Evolutionary conservation across 2,113 vertebrate species (phyloP), one percentile per base, ranked within the genome.

Genomic region (Progne subis): DNA sequence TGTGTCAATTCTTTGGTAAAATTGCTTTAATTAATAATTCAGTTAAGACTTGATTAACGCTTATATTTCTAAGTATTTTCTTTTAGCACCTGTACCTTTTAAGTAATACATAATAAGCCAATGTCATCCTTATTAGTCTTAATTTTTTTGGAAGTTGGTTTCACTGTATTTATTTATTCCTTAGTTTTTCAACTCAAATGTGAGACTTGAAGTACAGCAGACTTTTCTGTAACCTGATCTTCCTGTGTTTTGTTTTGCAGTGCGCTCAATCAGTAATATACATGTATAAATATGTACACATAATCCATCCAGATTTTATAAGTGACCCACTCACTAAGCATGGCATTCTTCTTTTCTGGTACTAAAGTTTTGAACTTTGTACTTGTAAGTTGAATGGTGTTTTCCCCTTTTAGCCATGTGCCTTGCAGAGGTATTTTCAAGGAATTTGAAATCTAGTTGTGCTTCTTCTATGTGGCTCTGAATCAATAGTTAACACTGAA

Each of bases 1-100:
- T 74, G 29, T 29, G 70, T 43, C 10, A 70, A 46, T 81, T 80
- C 37, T 78, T 9, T 74, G 39, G 16, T 89, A 49, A 55, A 89
- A 75, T 50, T n/a, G 14, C 50, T 95, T 68, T 74, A 70, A 49
- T 80, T 87, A 96, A 53, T 87, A 74, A 56, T 67, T 89, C 39
- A 52, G 12, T 80, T 47, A 70, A 78, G n/a, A 31, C 37, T 39
- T 80, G 6, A 77, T 77, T 82, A 82, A 74, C 12, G 29, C 18
- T 86, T 0, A 0, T 47, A 49, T 79, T 76, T 71, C 43, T 67
- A 6, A 74, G 63, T 15, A 14, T 24, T 78, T 92, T 86, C 13
- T 65, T 64, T 55, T 75, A 71, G 59, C n/a, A 37, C 11, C 32
- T 81, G 1, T 43, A 26, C 7, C 14, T 83, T 91, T 71, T 50